Evolutionary conservation across 2,797 vertebrate genomes (phyloP), one percentile per base, ranked within the genome.

Genomic region (Acanthurus lineatus): DNA sequence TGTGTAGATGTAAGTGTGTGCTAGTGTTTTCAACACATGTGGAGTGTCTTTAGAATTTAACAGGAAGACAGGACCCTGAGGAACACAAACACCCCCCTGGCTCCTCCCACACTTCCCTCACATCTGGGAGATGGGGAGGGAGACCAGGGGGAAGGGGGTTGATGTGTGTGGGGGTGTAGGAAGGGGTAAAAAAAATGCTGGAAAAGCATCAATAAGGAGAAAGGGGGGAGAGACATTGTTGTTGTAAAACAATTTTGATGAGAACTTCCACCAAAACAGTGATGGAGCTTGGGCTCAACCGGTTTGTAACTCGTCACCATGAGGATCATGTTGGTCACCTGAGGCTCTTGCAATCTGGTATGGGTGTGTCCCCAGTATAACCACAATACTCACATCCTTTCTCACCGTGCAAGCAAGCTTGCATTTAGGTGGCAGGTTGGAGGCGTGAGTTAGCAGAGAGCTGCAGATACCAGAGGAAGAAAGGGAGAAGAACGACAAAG

Each of bases 51-150:
- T 74, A 78, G 79, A 80, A 82, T 85, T 86, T 87, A 81, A 90
- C 92, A 94, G 94, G 93, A 95, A 94, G 90, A 67, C 17, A 73
- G 77, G 89, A 93, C 92, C 90, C 92, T 54, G 81, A 91, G 91
- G 92, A 94, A 82, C 86, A 88, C 90, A 92, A 89, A 95, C 91
- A 94, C 25, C 25, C 77, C 68, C 35, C 51, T 74, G 62, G 83
- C 83, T 84, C 88, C 84, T 82, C 91, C 90, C 74, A 89, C 59
- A 79, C 84, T 89, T 89, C 91, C 91, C 85, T 86, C 83, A 87
- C 90, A 93, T 94, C 90, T 93, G 87, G 84, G 82, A 54, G 80
- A 89, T 79, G 74, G 53, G 57, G 64, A 74, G 69, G 47, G 22
- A 45, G 56, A 48, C 20, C 56, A 48, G 60, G 38, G 22, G 61